Evolutionary conservation across 53 echinoderm and acorn worm species (phyloP).

Genomic region (Pentamera pediparva): DNA sequence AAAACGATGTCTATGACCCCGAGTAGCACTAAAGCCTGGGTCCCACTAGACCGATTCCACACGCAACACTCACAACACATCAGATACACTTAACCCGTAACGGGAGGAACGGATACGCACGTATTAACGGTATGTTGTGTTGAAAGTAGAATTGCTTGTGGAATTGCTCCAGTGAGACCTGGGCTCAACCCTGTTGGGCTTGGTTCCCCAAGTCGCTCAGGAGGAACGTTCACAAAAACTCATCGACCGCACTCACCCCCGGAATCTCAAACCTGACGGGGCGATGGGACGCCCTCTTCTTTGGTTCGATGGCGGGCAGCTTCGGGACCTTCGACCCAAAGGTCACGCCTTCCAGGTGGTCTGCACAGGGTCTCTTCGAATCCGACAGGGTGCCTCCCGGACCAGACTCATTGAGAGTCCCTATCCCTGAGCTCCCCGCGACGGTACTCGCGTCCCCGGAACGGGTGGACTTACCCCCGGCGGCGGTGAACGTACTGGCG

Average conservation of each 20-base stretch:
- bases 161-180: too few relatives aligned
- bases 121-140: too few relatives aligned
- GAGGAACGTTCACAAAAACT: conserved; percentile 51
- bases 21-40: too few relatives aligned
- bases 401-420: conserved; percentile 24
- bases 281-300: conserved; percentile 45
- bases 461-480: conserved; percentile 45
- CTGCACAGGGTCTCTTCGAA: background rate
- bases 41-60: too few relatives aligned
- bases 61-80: too few relatives aligned
- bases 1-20: too few relatives aligned
- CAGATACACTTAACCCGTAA: too few relatives aligned
- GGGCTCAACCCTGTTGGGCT: too few relatives aligned
- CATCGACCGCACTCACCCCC: conserved; percentile 53
- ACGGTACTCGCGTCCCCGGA: background rate
- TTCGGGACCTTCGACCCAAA: conserved; percentile 56
- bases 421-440: conserved; percentile 18
- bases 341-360: too few relatives aligned
- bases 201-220: too few relatives aligned
- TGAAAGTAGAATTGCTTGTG: too few relatives aligned
- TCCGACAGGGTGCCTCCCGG: background rate
- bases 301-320: conserved; percentile 64
- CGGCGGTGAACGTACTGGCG: conserved; percentile 11
- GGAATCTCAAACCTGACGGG: conserved; percentile 49
- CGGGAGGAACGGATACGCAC: too few relatives aligned